These are phyloP conservation scores for Antrozous pallidus DNA, from an alignment of 2,797 vertebrate genomes.

Conservation along the genomic window DNA sequence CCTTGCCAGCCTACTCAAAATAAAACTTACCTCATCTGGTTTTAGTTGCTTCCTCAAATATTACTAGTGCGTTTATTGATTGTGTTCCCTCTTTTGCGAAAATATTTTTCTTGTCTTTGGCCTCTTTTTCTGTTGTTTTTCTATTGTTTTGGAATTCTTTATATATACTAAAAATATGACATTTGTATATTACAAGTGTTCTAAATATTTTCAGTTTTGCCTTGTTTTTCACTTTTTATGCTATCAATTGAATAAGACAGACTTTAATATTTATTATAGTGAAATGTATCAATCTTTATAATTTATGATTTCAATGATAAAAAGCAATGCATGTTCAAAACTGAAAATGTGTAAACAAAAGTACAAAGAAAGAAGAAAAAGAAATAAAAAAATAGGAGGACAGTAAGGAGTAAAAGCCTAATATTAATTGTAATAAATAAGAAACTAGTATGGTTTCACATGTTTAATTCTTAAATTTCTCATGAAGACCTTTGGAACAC, in stretches of 20 bases:
- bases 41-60: neutral
- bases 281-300: neutral
- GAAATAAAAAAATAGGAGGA: neutral
- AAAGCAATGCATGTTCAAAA: neutral
- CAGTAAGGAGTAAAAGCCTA: neutral
- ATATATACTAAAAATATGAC: neutral
- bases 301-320: neutral
- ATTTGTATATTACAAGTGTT: neutral
- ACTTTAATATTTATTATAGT: neutral
- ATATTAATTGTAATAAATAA: neutral
- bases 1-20: conserved; percentile 1
- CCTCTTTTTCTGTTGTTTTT: neutral
- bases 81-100: neutral
- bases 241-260: neutral
- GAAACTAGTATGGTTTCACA: neutral
- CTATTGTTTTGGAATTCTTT: neutral
- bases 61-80: neutral
- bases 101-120: neutral
- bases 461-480: neutral
- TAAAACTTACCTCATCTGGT: neutral
- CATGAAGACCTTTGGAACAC: neutral
- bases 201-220: neutral
- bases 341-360: neutral
- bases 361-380: neutral
- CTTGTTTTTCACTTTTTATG: neutral